A percentile compares a stretch with the other conserved stretches of the same genome.
Evolutionary conservation across 2,797 vertebrate species (phyloP).

Genomic region (Carcharodon carcharias): DNA sequence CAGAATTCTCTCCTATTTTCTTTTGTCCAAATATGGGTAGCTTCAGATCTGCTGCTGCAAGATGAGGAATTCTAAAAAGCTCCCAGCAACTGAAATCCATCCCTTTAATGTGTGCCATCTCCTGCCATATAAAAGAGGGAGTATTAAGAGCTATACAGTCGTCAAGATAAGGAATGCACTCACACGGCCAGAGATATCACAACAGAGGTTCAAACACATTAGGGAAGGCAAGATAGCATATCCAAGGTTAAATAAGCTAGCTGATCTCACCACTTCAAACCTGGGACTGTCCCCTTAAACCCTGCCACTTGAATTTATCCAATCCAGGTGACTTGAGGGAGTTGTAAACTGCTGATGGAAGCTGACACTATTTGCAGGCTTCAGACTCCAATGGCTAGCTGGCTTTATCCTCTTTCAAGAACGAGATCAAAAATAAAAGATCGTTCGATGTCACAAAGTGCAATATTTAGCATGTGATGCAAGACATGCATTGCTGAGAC

Average conservation of each 20-base stretch:
- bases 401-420: not conserved
- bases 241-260: not conserved
- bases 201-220: not conserved
- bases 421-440: not conserved
- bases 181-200: not conserved
- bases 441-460: not conserved
- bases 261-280: not conserved
- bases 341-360: not conserved
- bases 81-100: not conserved
- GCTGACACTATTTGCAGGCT: too few species aligned
- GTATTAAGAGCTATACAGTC: not conserved
- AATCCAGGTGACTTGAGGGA: not conserved
- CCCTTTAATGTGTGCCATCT: not conserved
- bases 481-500: too few species aligned
- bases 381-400: not conserved
- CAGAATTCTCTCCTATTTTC: not conserved
- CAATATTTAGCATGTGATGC: not conserved
- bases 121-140: not conserved
- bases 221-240: not conserved
- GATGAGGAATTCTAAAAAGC: not conserved
- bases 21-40: conserved; percentile 7
- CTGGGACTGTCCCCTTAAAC: not conserved
- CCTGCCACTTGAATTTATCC: not conserved
- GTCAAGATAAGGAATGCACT: not conserved
- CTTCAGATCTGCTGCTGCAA: not conserved